Percentiles rank a stretch among this genome's conserved stretches.
phyloP scores from a whole-genome alignment of 2,888 invertebrate genomes.

The Odontomyia ornata region DNA sequence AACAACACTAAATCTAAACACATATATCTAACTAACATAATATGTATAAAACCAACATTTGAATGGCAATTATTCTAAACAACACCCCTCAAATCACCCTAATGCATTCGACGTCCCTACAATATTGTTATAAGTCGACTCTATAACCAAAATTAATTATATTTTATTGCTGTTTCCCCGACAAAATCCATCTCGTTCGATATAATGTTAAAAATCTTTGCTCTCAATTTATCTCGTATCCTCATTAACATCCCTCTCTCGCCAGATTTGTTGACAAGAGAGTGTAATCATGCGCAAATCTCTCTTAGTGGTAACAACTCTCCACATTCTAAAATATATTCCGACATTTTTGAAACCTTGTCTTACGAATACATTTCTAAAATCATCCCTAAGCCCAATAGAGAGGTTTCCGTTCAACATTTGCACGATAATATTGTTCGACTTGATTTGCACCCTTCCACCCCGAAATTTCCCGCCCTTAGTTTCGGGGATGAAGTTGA shows the following conservation, averaged over 20 bases:
- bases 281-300: constrained; percentile 13
- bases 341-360: not conserved
- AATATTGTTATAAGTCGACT: constrained; percentile 14
- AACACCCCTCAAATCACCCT: constrained; percentile 1
- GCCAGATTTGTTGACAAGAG: not conserved
- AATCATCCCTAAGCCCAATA: constrained; percentile 11
- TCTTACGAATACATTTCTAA: constrained; percentile 33
- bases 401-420: constrained; percentile 22
- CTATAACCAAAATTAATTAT: constrained; percentile 40
- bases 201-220: constrained; percentile 44
- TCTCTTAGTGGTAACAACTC: not conserved
- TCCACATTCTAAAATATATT: constrained; percentile 1
- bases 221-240: constrained; percentile 13
- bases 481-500: not conserved
- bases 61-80: constrained; percentile 30
- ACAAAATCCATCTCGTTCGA: constrained; percentile 20
- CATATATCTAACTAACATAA: not conserved
- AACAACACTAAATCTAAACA: constrained; percentile 18
- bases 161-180: constrained; percentile 39
- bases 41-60: constrained; percentile 20
- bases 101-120: not conserved
- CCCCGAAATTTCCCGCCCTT: not conserved
- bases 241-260: too few relatives aligned
- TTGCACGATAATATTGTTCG: constrained; percentile 23
- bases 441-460: constrained; percentile 22